Conservation (phyloP, 2,888 invertebrate genomes). For the Volucella inanis region DNA sequence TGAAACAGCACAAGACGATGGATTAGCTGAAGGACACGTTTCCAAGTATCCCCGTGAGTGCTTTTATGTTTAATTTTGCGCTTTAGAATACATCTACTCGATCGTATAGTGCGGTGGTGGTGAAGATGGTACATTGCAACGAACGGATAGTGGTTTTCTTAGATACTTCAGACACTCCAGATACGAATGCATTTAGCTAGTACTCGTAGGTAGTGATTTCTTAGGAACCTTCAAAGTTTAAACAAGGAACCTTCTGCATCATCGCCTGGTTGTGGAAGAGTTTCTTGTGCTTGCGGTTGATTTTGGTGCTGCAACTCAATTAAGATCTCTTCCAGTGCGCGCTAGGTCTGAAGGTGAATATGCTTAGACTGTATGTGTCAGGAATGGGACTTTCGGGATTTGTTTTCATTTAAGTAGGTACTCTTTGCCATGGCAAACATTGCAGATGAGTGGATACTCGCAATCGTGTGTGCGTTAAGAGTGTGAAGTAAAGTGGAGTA, state of each 20-base stretch:
- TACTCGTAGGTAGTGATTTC: slow-evolving; percentile 3
- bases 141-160: slow-evolving; percentile 48
- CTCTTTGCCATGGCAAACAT: neutral
- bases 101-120: slow-evolving; percentile 44
- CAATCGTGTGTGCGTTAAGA: neutral
- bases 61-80: slow-evolving; percentile 78
- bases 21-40: slow-evolving; percentile 81
- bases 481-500: slow-evolving; percentile 9
- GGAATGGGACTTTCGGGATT: slow-evolving; percentile 42
- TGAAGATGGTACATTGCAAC: slow-evolving; percentile 76
- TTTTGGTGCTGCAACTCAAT: slow-evolving; percentile 62
- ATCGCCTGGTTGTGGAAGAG: neutral
- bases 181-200: slow-evolving; percentile 52
- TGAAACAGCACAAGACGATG: slow-evolving; percentile 78
- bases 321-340: slow-evolving; percentile 30
- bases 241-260: slow-evolving; percentile 34
- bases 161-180: neutral
- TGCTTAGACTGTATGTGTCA: slow-evolving; percentile 13
- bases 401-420: slow-evolving; percentile 40
- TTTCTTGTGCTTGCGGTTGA: slow-evolving; percentile 15
- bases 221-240: slow-evolving; percentile 40
- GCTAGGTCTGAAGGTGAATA: slow-evolving; percentile 39
- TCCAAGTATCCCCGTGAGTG: slow-evolving; percentile 83
- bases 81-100: slow-evolving; percentile 77
- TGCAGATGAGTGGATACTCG: neutral